Base-by-base conservation (phyloP, 1,140 invertebrate genomes). In the Pseudomyrmex dendroicus region DNA sequence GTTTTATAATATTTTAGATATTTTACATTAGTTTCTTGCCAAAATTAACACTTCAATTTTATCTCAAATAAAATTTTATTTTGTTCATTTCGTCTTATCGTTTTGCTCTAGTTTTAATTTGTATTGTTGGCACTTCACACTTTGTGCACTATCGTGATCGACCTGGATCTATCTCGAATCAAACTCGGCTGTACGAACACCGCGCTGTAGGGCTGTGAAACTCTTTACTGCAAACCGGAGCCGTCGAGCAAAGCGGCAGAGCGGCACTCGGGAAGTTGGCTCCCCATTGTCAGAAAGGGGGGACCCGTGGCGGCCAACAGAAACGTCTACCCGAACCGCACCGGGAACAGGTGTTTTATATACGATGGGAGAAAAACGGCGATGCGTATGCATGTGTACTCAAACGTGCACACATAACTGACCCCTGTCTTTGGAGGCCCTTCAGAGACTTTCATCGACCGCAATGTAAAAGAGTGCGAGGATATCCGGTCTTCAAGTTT, bases 301-400 rank as follows among this genome's bases (percentile, higher is more conserved):
- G 80, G 82, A 61, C 46, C 52, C 52, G 56, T 50, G 63, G 10
- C 86, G 70, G 50, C 87, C 86, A 88, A 88, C 86, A 86, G 83
- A 82, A 78, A 52, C 82, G 74, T 86, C 64, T 76, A 80, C 73
- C 72, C 70, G 76, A 84, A 78, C 66, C 76, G 48, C 52, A 67
- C 72, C 78, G 61, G 44, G 83, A 77, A 85, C 83, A 89, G 84
- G 85, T 89, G 85, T 86, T 84, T 89, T 78, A 68, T 84, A 52
- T 48, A 73, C 46, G 63, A 80, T 35, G 77, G 84, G 85, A 68
- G 85, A 85, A 85, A 66, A 46, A 56, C 52, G n/a, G 22, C 35
- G 61, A 61, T 46, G 73, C 74, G 10, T 62, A 66, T 57, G 59
- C 44, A 46, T 72, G 46, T 59, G 22, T 46, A 12, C 35, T 56